Evolutionary conservation across 2,797 vertebrate genomes (phyloP).

Genomic region (Periparus ater): DNA sequence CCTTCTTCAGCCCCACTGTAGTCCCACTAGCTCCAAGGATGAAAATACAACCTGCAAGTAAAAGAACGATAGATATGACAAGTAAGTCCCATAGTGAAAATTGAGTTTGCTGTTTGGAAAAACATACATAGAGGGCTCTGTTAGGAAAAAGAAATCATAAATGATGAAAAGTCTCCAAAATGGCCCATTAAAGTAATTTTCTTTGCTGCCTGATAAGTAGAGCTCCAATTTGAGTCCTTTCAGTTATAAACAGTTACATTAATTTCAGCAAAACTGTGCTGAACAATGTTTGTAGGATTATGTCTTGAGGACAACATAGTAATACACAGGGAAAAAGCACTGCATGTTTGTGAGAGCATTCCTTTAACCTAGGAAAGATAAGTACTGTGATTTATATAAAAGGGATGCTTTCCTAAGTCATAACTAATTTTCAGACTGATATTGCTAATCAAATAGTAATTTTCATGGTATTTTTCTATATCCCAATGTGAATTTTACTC

Average conservation of each 20-base stretch:
- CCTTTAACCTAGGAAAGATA: not conserved
- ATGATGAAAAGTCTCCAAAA: constrained; percentile 3
- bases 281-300: not conserved
- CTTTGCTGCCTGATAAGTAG: not conserved
- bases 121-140: not conserved
- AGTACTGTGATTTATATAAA: not conserved
- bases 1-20: not conserved
- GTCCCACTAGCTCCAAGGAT: not conserved
- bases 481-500: not conserved
- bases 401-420: not conserved
- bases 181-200: constrained; percentile 33
- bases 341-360: not conserved
- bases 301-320: not conserved
- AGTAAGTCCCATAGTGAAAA: not conserved
- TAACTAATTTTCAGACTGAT: constrained; percentile 1
- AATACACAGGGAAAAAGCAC: not conserved
- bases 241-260: not conserved
- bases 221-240: not conserved
- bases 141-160: not conserved
- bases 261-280: constrained; percentile 6
- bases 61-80: not conserved
- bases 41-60: not conserved
- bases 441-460: not conserved
- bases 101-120: not conserved
- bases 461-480: not conserved